Base-by-base conservation (phyloP, 2,113 vertebrate species). In the Lutjanus erythropterus region DNA sequence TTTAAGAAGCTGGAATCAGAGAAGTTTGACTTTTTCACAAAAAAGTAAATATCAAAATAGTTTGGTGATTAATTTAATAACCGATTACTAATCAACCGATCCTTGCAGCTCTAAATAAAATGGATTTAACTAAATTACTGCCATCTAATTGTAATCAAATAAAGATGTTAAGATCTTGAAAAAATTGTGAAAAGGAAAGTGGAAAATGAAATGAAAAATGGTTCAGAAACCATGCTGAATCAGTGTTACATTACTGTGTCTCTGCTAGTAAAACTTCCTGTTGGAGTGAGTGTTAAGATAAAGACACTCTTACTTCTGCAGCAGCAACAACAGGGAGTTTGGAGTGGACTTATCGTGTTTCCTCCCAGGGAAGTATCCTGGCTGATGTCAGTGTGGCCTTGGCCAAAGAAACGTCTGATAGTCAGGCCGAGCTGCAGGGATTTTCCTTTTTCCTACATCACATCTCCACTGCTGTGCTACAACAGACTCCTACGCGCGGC, bases 311-410 rank as follows among this genome's bases (percentile, higher is more conserved):
- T 35, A 1, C 50, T 71, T 53, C 21, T 79, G 23, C 62, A 75
- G 75, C 72, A 80, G 56, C 39, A 64, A 39, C 73, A 61, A 47
- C 73, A 55, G 61, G 60, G 27, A 44, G 71, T 72, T 89, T 84
- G 80, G 68, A 81, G 47, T 3, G 29, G 47, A 71, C 78, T 91
- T 84, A 92, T 88, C 82, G 0, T n/a, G 59, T 91, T 93, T 92
- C 92, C 91, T 90, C 79, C 80, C 61, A 91, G 90, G 91, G 92
- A 94, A 89, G 71, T 66, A 47, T 81, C 75, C 65, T 76, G 70
- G 84, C 79, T 90, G 85, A 84, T 82, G 79, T 89, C 73, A 87
- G 42, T 42, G 55, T 6, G 71, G 58, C 75, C 66, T 86, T 70
- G 70, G 69, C 78, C 86, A 83, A 62, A 88, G 81, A 86, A 84